Evolutionary conservation across 2,888 invertebrate species (phyloP).

Genomic region (Megaustenia siamemsis): DNA sequence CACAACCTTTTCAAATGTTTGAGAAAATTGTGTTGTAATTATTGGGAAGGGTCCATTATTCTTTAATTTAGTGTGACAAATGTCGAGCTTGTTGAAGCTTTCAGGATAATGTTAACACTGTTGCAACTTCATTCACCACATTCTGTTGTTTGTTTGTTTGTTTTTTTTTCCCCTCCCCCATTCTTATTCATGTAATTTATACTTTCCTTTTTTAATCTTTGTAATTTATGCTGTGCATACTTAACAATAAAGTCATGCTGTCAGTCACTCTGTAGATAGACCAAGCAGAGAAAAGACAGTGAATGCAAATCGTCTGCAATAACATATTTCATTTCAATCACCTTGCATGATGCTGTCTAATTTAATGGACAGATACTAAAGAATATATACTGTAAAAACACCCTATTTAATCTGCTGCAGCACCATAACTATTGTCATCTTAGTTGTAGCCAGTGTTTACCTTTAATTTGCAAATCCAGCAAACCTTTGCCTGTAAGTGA

Average conservation of each 20-base stretch:
- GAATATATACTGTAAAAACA: background rate
- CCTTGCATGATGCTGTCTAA: background rate
- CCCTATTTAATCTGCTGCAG: background rate
- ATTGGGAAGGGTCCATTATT: too few species aligned
- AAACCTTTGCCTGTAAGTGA: too few species aligned
- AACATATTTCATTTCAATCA: background rate
- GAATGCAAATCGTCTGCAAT: background rate
- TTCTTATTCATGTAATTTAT: too few species aligned
- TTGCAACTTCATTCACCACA: conserved; percentile 12
- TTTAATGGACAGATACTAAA: background rate
- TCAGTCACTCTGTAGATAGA: background rate
- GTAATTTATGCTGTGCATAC: conserved; percentile 33
- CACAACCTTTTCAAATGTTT: too few species aligned
- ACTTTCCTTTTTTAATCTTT: background rate
- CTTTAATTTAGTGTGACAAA: background rate
- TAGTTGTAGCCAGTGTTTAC: background rate
- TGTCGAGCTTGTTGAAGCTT: background rate
- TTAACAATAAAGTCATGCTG: background rate
- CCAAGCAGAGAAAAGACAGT: too few species aligned
- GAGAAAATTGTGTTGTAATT: too few species aligned
- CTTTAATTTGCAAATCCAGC: background rate
- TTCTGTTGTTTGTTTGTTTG: conserved; percentile 20
- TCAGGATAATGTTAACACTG: conserved; percentile 4
- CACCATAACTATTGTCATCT: background rate
- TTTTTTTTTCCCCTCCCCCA: too few species aligned